A percentile compares a stretch with the other conserved stretches of the same genome.
Conservation (phyloP, 2,888 invertebrate species). For the Tortrix viridana region DNA sequence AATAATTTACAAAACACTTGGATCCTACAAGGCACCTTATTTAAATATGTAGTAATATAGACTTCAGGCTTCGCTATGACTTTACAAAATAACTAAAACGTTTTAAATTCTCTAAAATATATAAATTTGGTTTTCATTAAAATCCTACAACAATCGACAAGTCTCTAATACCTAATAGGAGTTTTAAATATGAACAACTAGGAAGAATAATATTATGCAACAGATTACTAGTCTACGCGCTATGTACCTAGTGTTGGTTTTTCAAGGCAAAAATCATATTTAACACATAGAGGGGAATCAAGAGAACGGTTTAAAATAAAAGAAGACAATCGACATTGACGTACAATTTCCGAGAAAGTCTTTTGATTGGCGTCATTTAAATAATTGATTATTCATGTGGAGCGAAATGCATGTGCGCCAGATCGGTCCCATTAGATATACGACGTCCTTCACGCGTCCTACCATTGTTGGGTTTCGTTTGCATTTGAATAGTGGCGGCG, state of each 20-base stretch:
- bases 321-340: constrained; percentile 57
- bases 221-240: constrained; percentile 75
- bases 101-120: constrained; percentile 83
- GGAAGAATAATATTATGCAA: constrained; percentile 82
- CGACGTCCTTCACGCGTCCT: constrained; percentile 83
- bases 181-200: constrained; percentile 82
- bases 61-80: constrained; percentile 82
- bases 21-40: constrained; percentile 81
- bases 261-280: constrained; percentile 52
- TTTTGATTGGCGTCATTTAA: constrained; percentile 77
- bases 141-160: constrained; percentile 81
- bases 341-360: constrained; percentile 66
- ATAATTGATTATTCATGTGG: constrained; percentile 83
- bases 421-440: constrained; percentile 78
- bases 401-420: constrained; percentile 75
- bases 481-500: constrained; percentile 78
- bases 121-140: constrained; percentile 83
- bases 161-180: constrained; percentile 81
- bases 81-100: constrained; percentile 81
- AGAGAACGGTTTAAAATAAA: constrained; percentile 43
- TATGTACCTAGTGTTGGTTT: constrained; percentile 69
- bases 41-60: constrained; percentile 74
- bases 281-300: constrained; percentile 33
- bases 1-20: constrained; percentile 81
- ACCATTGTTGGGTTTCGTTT: constrained; percentile 80